Evolutionary conservation across 2,888 invertebrate genomes (phyloP).

Genomic region (Laspeyria flexula): DNA sequence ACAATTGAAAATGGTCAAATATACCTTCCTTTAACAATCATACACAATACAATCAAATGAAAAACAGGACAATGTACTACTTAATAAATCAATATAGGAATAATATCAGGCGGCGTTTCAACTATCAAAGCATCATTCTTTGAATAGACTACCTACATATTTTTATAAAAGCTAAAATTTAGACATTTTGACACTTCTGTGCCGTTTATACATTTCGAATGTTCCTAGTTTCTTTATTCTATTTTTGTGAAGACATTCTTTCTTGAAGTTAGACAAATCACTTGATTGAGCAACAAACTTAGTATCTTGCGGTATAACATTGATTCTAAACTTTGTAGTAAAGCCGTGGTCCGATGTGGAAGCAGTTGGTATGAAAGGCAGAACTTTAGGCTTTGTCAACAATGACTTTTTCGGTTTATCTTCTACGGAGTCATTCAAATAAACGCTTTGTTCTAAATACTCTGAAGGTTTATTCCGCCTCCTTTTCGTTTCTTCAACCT

Average conservation of each 20-base stretch:
- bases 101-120: slow-evolving; percentile 46
- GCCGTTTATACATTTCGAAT: slow-evolving; percentile 68
- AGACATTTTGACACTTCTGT: slow-evolving; percentile 66
- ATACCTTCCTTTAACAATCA: background rate
- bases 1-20: background rate
- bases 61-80: slow-evolving; percentile 18
- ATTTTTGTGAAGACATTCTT: slow-evolving; percentile 61
- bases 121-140: slow-evolving; percentile 20
- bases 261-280: slow-evolving; percentile 64
- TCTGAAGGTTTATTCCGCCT: slow-evolving; percentile 72
- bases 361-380: slow-evolving; percentile 74
- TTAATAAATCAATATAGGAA: slow-evolving; percentile 29
- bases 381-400: slow-evolving; percentile 65
- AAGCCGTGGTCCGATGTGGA: slow-evolving; percentile 71
- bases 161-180: slow-evolving; percentile 66
- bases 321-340: slow-evolving; percentile 76
- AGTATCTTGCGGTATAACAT: slow-evolving; percentile 63
- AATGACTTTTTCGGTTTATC: slow-evolving; percentile 51
- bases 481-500: slow-evolving; percentile 62
- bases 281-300: slow-evolving; percentile 68
- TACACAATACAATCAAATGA: slow-evolving; percentile 1
- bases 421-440: slow-evolving; percentile 59
- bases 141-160: background rate
- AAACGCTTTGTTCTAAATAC: slow-evolving; percentile 77
- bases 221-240: slow-evolving; percentile 69